These are phyloP conservation scores for Capricornis sumatraensis DNA, from an alignment of 2,113 vertebrate species.

Conservation along the genomic window DNA sequence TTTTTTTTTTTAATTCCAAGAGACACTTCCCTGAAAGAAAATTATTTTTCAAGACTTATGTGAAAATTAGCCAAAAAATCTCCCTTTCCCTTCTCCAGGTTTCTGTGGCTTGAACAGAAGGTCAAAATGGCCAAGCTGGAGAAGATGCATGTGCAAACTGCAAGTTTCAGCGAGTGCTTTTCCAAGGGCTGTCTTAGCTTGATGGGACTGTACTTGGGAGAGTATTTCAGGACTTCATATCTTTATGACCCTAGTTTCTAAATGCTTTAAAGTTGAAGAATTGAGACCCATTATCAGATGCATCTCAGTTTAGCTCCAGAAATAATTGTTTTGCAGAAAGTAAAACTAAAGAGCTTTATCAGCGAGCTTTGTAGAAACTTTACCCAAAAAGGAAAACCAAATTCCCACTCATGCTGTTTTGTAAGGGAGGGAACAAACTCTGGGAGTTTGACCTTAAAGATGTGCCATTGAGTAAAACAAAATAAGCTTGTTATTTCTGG, in stretches of 20 bases:
- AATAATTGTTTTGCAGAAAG: constrained; percentile 58
- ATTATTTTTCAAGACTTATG: not conserved
- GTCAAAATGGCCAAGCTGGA: not conserved
- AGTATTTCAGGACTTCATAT: not conserved
- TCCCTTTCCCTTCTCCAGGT: not conserved
- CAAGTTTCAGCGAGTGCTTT: not conserved
- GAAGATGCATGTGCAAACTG: not conserved
- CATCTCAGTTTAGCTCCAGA: constrained; percentile 43
- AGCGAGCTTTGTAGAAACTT: constrained; percentile 40
- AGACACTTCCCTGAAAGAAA: not conserved
- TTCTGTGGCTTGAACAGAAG: not conserved
- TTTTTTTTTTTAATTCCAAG: not conserved
- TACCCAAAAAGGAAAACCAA: constrained; percentile 65
- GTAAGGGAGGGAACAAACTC: constrained; percentile 6
- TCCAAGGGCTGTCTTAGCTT: not conserved
- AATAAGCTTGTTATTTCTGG: constrained; percentile 61
- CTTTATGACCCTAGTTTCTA: constrained; percentile 13
- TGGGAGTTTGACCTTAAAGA: constrained; percentile 48
- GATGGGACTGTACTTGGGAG: not conserved
- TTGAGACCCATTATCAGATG: constrained; percentile 41
- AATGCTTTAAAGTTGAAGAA: constrained; percentile 32
- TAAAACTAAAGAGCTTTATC: constrained; percentile 61
- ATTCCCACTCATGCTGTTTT: constrained; percentile 25
- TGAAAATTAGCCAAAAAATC: not conserved
- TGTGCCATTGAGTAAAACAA: constrained; percentile 21